A percentile compares a stretch with the other conserved stretches of the same genome.
phyloP scores from a whole-genome alignment of 2,113 vertebrate species.

The Actenoides lindsayi region DNA sequence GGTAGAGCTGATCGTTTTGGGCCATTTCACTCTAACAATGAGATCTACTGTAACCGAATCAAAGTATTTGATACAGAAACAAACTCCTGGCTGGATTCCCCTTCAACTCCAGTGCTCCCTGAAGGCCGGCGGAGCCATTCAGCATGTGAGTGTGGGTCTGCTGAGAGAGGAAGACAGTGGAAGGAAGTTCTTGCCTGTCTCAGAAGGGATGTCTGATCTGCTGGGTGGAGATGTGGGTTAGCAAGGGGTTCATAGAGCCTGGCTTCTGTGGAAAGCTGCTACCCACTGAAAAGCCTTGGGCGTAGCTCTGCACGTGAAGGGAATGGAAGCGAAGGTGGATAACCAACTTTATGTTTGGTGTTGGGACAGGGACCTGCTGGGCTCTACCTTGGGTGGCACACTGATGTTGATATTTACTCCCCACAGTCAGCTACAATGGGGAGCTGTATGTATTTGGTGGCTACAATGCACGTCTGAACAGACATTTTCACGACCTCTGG shows the following conservation, averaged over 20 bases:
- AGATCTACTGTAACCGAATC: slow-evolving; percentile 99
- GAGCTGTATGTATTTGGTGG: slow-evolving; percentile 97
- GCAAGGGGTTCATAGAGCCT: not conserved
- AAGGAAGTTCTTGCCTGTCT: not conserved
- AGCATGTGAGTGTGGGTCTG: slow-evolving; percentile 85
- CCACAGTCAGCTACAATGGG: slow-evolving; percentile 91
- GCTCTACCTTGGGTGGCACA: not conserved
- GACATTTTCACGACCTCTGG: slow-evolving; percentile 98
- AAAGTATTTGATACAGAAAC: slow-evolving; percentile 94
- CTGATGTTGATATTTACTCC: not conserved
- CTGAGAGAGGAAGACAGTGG: not conserved
- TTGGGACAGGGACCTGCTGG: not conserved
- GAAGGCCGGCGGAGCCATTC: slow-evolving; percentile 97
- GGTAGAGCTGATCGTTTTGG: slow-evolving; percentile 95
- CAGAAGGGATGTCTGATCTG: not conserved
- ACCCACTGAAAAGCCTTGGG: accelerated
- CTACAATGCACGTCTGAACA: slow-evolving; percentile 94
- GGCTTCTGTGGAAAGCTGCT: not conserved
- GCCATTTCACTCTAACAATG: slow-evolving; percentile 97
- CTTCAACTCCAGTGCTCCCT: slow-evolving; percentile 82
- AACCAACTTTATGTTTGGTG: not conserved
- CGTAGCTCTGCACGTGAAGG: accelerated
- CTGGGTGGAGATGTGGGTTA: not conserved
- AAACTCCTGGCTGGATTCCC: slow-evolving; percentile 91
- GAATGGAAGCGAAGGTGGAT: not conserved